These are phyloP conservation scores for Acanthosepion esculentum DNA, from an alignment of 2,888 invertebrate species.

Conservation along the genomic window DNA sequence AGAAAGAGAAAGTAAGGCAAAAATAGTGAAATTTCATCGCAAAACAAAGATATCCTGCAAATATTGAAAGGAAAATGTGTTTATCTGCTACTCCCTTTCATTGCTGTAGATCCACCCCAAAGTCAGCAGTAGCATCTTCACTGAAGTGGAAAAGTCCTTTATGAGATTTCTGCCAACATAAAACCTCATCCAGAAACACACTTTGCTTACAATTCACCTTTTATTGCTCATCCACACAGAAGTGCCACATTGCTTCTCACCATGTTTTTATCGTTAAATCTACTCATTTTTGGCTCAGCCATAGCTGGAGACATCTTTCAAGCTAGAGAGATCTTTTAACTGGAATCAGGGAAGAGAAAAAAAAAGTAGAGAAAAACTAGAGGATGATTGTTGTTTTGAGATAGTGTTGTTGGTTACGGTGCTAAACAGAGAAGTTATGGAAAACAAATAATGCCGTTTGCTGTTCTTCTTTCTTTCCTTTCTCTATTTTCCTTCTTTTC, in stretches of 20 bases:
- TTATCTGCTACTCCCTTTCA: background rate
- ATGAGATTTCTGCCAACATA: background rate
- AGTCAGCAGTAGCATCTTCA: background rate
- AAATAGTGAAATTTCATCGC: background rate
- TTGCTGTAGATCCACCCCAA: background rate
- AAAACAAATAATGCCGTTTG: background rate
- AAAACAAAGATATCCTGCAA: background rate
- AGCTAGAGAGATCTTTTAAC: background rate
- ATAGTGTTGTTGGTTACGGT: background rate
- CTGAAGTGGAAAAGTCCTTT: background rate
- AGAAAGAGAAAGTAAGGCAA: too few relatives aligned
- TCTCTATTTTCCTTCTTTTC: background rate
- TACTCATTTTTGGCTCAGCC: background rate
- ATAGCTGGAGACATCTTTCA: too few relatives aligned
- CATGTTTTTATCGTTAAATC: background rate
- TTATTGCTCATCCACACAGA: conserved; percentile 33
- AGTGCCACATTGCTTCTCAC: conserved; percentile 2
- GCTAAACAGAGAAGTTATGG: background rate
- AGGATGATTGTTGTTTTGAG: background rate
- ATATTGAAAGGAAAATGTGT: background rate
- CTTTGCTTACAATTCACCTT: background rate
- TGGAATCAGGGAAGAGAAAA: background rate
- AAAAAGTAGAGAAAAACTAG: background rate
- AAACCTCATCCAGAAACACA: conserved; percentile 1
- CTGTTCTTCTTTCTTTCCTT: background rate